A percentile compares a stretch with the other conserved stretches of the same genome.
Conservation (phyloP, 2,888 invertebrate species). For the Megastigmus dorsalis region DNA sequence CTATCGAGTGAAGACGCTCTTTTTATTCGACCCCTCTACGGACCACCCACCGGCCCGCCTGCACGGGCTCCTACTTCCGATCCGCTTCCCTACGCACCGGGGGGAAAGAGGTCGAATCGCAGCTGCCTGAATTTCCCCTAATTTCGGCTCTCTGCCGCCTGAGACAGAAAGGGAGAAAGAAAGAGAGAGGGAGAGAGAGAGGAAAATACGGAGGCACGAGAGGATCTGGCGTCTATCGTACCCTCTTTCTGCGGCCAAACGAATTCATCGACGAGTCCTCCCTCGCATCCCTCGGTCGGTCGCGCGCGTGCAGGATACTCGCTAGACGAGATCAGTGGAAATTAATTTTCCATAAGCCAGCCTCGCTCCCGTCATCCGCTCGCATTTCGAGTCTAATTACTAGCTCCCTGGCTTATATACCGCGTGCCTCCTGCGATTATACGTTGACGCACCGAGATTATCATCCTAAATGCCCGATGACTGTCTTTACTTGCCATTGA, state of each 20-base stretch:
- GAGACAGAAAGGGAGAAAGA: neutral
- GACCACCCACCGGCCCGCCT: neutral
- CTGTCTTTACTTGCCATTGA: neutral
- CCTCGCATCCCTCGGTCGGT: neutral
- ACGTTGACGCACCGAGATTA: neutral
- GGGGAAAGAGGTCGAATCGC: neutral
- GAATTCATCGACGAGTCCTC: neutral
- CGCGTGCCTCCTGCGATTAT: neutral
- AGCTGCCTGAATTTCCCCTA: neutral
- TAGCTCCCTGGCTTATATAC: neutral
- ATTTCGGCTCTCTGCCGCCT: no score
- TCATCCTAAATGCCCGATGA: neutral
- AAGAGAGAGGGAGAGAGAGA: neutral
- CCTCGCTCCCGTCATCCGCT: neutral
- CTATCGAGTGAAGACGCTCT: neutral
- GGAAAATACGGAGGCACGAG: neutral
- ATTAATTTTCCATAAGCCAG: neutral
- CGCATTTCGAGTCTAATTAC: neutral
- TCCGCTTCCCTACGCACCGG: neutral
- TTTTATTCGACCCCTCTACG: no score
- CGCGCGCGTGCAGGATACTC: neutral
- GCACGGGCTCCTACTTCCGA: no score
- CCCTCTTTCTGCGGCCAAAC: neutral
- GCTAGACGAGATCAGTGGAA: neutral
- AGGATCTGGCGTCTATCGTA: neutral